Evolutionary conservation across 1,140 invertebrate species (phyloP).

Genomic region (Contarinia nasturtii): DNA sequence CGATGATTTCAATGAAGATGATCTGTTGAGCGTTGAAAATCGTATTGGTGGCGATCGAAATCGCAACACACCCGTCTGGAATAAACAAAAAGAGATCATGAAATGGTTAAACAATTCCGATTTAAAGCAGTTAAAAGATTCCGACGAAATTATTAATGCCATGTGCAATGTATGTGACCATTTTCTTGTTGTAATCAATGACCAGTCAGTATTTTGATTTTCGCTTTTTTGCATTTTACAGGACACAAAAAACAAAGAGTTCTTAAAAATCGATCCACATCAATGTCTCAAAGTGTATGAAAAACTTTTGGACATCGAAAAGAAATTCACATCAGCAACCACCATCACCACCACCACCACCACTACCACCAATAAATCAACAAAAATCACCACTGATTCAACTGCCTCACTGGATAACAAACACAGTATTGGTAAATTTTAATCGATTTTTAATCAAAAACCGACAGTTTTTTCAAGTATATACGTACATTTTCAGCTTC

Average conservation of each 20-base stretch:
- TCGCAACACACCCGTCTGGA: background rate
- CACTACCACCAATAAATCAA: no score
- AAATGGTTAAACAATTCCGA: conserved; percentile 20
- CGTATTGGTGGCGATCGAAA: background rate
- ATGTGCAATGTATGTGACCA: conserved; percentile 9
- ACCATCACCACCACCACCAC: no score
- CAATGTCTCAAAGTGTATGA: background rate
- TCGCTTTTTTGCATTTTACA: background rate
- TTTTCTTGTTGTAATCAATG: background rate
- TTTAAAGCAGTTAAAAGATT: conserved; percentile 16
- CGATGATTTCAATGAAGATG: conserved; percentile 4
- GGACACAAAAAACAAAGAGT: background rate
- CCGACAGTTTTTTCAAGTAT: no score
- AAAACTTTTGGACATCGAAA: background rate
- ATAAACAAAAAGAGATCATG: conserved; percentile 12
- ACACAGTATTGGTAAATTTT: no score
- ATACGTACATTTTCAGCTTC: no score
- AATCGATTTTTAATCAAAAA: no score
- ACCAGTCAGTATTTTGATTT: no score
- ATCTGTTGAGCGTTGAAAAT: conserved; percentile 6
- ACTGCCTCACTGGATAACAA: no score
- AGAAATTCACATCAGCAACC: background rate
- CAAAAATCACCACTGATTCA: background rate
- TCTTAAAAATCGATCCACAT: background rate
- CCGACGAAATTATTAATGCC: conserved; percentile 16